These are phyloP conservation scores for Acanthis flammea DNA, from an alignment of 2,797 vertebrate species.

Conservation along the genomic window DNA sequence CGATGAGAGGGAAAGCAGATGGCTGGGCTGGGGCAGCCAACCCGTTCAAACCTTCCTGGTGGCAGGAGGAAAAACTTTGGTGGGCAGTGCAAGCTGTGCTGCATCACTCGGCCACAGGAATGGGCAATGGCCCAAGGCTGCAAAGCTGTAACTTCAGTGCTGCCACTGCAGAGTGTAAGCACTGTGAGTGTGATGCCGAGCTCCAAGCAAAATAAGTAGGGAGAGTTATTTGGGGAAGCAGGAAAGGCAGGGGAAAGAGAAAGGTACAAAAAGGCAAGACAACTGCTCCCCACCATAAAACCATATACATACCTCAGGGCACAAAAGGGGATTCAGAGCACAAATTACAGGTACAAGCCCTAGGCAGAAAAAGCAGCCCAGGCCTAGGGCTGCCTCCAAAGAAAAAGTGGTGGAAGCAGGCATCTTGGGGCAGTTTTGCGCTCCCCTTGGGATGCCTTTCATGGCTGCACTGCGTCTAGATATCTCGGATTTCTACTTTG, in stretches of 20 bases:
- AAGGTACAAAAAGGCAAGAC: not conserved
- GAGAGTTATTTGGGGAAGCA: not conserved
- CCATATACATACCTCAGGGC: not conserved
- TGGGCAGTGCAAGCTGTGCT: not conserved
- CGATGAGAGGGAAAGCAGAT: accelerated
- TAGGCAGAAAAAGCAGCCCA: no score
- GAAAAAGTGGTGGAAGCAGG: no score
- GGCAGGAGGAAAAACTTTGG: not conserved
- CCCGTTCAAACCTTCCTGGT: not conserved
- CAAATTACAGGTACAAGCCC: no score
- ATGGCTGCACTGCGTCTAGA: no score
- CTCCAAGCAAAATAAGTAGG: not conserved
- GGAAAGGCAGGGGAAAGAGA: not conserved
- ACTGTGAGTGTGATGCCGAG: not conserved
- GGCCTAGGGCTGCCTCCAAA: no score
- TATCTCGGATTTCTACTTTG: no score
- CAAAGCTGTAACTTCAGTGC: not conserved
- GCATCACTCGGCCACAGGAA: not conserved
- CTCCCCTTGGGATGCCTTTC: no score
- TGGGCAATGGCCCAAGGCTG: accelerated
- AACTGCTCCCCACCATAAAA: accelerated
- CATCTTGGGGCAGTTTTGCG: no score
- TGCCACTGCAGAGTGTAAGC: not conserved
- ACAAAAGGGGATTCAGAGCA: not conserved
- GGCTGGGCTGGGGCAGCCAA: not conserved